Conservation (phyloP, 2,797 vertebrate genomes). For the Pyrocephalus nanus region DNA sequence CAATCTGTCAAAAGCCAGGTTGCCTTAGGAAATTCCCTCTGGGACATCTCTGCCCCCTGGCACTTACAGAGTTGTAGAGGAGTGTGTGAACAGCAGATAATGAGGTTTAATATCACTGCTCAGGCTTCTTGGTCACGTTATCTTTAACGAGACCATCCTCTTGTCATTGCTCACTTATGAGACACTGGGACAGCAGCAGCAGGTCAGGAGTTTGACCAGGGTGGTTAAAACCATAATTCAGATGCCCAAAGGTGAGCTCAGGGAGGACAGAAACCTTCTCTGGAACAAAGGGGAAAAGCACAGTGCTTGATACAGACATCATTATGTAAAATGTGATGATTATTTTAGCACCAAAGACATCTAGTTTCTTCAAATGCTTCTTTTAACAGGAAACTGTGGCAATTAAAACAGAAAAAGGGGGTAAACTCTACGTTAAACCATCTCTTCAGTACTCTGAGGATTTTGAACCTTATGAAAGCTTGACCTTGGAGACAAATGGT, state of each 20-base stretch:
- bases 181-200: neutral
- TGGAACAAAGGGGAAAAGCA: neutral
- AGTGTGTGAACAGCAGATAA: neutral
- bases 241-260: neutral
- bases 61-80: neutral
- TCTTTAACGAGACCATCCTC: neutral
- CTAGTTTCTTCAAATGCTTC: neutral
- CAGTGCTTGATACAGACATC: neutral
- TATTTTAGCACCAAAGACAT: neutral
- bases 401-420: constrained; percentile 88
- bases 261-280: neutral
- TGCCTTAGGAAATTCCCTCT: neutral
- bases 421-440: constrained; percentile 78
- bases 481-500: constrained; percentile 74
- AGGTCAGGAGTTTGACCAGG: neutral
- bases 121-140: neutral
- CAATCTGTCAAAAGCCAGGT: neutral
- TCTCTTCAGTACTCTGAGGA: constrained; percentile 83
- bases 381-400: constrained; percentile 83
- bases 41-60: neutral
- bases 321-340: neutral
- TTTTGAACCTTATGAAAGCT: constrained; percentile 83
- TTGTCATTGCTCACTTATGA: neutral
- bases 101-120: neutral
- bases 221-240: neutral